Evolutionary conservation across 2,797 vertebrate genomes (phyloP).

Genomic region (Sebastes ruberrimus): DNA sequence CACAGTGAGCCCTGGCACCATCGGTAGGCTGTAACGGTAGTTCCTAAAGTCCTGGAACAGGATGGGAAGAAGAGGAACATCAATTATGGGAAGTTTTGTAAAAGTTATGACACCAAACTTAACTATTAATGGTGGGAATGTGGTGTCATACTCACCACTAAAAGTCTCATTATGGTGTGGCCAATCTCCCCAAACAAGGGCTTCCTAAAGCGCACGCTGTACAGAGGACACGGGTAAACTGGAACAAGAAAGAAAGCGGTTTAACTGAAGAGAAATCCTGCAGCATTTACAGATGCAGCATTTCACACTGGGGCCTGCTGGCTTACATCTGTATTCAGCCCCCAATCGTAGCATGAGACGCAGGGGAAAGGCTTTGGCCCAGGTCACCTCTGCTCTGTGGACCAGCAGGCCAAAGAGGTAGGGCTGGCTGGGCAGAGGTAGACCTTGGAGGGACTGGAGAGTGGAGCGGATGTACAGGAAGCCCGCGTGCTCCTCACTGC

Average conservation of each 20-base stretch:
- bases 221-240: conserved; percentile 98
- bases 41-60: conserved; percentile 94
- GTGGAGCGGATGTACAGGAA: conserved; percentile 94
- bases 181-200: conserved; percentile 97
- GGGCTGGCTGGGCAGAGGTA: conserved; percentile 94
- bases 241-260: conserved; percentile 13
- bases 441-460: conserved; percentile 95
- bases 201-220: conserved; percentile 96
- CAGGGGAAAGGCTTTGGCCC: conserved; percentile 97
- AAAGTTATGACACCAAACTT: background rate
- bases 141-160: conserved; percentile 88
- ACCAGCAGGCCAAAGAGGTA: conserved; percentile 97
- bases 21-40: conserved; percentile 96
- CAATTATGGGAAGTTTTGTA: background rate
- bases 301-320: background rate
- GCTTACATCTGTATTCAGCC: conserved; percentile 96
- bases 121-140: background rate
- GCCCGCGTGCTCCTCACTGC: conserved; percentile 94
- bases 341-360: conserved; percentile 96
- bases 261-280: background rate
- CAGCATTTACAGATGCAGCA: background rate
- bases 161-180: conserved; percentile 98
- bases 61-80: background rate
- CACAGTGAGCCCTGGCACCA: conserved; percentile 94
- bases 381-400: conserved; percentile 95